A percentile compares a stretch with the other conserved stretches of the same genome.
phyloP scores from a whole-genome alignment of 2,113 vertebrate species.

The Odocoileus virginianus region DNA sequence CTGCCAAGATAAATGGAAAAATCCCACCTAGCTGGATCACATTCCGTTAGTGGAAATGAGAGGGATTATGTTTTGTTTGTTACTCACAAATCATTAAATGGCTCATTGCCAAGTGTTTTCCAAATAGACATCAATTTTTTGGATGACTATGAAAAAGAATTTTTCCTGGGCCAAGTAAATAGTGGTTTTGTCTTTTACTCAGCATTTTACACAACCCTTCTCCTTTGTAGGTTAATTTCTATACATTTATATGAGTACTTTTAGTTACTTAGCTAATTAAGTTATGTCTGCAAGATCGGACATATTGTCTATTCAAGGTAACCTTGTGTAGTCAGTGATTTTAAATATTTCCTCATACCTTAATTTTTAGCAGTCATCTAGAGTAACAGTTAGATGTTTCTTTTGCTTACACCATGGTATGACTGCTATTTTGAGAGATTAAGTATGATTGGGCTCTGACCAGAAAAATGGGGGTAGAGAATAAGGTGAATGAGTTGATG shows the following conservation, averaged over 20 bases:
- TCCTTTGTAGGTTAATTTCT: not conserved
- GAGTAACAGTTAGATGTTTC: not conserved
- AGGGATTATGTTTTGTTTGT: conserved; percentile 60
- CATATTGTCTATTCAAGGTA: not conserved
- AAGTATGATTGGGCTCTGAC: not conserved
- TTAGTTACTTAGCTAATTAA: not conserved
- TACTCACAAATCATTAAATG: conserved; percentile 50
- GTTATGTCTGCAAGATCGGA: not conserved
- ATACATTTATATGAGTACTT: not conserved
- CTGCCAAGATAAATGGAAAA: conserved; percentile 75
- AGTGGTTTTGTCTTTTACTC: conserved; percentile 1
- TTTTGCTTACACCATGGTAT: not conserved
- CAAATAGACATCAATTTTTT: conserved; percentile 38
- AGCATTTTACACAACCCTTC: not conserved
- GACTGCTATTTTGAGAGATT: not conserved
- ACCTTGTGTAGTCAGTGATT: not conserved
- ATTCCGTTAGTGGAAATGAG: conserved; percentile 61
- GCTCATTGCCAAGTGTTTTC: conserved; percentile 33
- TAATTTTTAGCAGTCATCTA: not conserved
- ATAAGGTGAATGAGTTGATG: not conserved
- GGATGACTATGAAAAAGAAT: not conserved
- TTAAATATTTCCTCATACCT: not conserved
- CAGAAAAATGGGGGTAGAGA: not conserved
- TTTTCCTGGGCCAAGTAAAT: not conserved
- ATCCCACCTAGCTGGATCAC: conserved; percentile 74